A percentile compares a stretch with the other conserved stretches of the same genome.
Evolutionary conservation across 1,140 invertebrate genomes (phyloP).

Genomic region (Patella vulgata): DNA sequence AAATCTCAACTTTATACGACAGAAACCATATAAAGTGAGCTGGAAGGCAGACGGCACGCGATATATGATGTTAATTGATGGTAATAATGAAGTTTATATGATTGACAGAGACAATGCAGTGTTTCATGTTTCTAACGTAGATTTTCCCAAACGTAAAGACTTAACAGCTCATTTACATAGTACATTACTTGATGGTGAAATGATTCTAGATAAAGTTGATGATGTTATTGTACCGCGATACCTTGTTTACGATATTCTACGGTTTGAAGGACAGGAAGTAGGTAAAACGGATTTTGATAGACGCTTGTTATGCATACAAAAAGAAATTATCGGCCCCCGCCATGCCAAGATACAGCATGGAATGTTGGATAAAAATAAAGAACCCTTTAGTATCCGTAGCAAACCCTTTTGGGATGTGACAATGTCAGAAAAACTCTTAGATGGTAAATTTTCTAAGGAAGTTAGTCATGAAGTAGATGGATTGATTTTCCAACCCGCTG

Average conservation of each 20-base stretch:
- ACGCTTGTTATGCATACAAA: constrained; percentile 79
- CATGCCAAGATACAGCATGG: constrained; percentile 80
- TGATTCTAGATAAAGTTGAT: constrained; percentile 74
- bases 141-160: constrained; percentile 83
- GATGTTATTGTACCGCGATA: constrained; percentile 83
- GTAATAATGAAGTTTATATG: constrained; percentile 86
- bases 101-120: constrained; percentile 95
- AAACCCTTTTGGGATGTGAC: constrained; percentile 91
- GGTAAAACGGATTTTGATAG: constrained; percentile 81
- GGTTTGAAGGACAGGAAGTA: constrained; percentile 83
- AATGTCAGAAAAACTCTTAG: constrained; percentile 77
- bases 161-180: constrained; percentile 77
- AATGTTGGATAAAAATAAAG: constrained; percentile 77
- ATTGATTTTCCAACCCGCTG: constrained; percentile 94
- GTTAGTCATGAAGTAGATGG: constrained; percentile 96
- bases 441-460: constrained; percentile 85
- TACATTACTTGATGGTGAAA: constrained; percentile 89
- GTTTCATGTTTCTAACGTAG: constrained; percentile 85
- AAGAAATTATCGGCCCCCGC: constrained; percentile 77
- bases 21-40: constrained; percentile 92
- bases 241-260: constrained; percentile 95
- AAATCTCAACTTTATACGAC: constrained; percentile 81
- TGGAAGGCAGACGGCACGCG: constrained; percentile 99
- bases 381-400: constrained; percentile 80
- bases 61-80: constrained; percentile 97